Evolutionary conservation across 2,797 vertebrate genomes (phyloP).

Genomic region (Falco berigora): DNA sequence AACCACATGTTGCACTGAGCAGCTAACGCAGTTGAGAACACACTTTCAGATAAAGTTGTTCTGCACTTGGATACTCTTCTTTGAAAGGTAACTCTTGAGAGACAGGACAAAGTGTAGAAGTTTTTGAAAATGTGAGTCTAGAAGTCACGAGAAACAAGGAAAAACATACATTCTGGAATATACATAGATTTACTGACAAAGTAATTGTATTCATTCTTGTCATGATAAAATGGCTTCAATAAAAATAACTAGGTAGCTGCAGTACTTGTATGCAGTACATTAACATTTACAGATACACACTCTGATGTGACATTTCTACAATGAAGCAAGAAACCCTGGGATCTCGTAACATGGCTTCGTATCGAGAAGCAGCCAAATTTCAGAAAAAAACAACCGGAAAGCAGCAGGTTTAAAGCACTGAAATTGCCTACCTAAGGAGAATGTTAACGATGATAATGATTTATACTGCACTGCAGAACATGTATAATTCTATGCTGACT

Average conservation of each 20-base stretch:
- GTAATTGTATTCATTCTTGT: not conserved
- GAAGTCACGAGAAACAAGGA: not conserved
- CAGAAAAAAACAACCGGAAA: not conserved
- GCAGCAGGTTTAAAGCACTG: not conserved
- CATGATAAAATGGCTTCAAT: not conserved
- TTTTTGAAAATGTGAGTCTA: not conserved
- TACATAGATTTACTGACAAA: not conserved
- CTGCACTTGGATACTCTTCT: not conserved
- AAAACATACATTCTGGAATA: not conserved
- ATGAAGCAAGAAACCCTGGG: not conserved
- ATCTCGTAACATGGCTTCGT: not conserved
- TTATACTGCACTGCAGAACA: not conserved
- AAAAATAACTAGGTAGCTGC: not conserved
- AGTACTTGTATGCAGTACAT: not conserved
- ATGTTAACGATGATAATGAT: conserved; percentile 3
- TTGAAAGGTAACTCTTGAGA: not conserved
- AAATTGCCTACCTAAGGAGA: conserved; percentile 11
- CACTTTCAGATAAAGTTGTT: not conserved
- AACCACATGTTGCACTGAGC: not conserved
- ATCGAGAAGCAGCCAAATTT: not conserved
- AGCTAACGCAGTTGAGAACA: not conserved
- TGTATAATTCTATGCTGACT: not conserved
- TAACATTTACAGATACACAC: not conserved
- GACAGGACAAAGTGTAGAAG: not conserved
- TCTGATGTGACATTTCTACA: not conserved